Evolutionary conservation across 1,140 invertebrate genomes (phyloP), one percentile per base, ranked within the genome.

Genomic region (Bombus terrestris): DNA sequence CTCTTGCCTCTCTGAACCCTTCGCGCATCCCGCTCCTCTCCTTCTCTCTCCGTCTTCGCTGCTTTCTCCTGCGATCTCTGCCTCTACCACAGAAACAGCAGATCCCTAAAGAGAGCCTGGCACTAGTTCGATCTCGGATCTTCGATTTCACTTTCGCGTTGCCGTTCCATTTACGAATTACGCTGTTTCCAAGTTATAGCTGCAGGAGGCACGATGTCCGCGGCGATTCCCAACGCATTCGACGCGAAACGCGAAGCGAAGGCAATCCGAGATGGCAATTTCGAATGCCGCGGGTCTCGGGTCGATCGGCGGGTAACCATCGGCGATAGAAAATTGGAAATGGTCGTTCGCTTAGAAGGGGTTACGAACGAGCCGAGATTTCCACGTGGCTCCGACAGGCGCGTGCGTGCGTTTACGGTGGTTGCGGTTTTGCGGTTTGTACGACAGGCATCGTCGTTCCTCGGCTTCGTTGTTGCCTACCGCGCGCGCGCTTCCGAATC

Each of bases 321-420:
- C 53, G 53, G 12, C 28, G 28, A 32, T 18, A 4, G 62, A 32
- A n/a, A 35, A 32, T 66, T 66, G 66, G 64, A 43, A 57, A 78
- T 37, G 57, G 73, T 10, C 41, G 72, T 53, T 25, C 35, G 53
- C 62, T 53, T 39, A n/a, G 28, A 62, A 25, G 39, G 32, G 73
- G 18, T 59, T 8, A 13, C 72, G 32, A 35, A 59, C 41, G 35
- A 15, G 81, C n/a, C 32, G 69, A 41, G 80, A 89, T 89, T 81
- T 89, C 81, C 81, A 86, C 81, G 89, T 81, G 88, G 74, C 73
- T 77, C 32, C 15, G 64, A 47, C 66, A 47, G 83, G 86, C 89
- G 89, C 89, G 89, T 90, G 89, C 88, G 88, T 83, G 88, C 89
- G 83, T 93, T 92, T 91, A 89, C 90, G 78, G 79, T 62, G 81